Percentiles rank a stretch among this genome's conserved stretches.
These are phyloP conservation scores for Microcebus ravelobensis DNA, from an alignment of 2,113 vertebrate species.

Conservation along the genomic window DNA sequence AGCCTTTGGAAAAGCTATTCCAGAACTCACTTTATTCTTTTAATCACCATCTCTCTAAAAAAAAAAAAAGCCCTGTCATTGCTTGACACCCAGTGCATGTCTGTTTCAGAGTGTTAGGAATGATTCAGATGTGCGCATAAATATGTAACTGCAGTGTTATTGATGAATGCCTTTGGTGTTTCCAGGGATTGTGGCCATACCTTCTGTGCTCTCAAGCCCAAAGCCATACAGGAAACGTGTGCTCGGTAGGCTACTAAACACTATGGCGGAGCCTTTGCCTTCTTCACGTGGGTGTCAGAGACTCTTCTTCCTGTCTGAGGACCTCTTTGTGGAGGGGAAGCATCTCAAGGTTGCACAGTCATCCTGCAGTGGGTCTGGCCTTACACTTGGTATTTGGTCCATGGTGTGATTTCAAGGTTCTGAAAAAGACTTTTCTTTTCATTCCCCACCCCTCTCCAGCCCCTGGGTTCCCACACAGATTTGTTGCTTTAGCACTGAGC, in stretches of 20 bases:
- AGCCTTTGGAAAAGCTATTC: slow-evolving; percentile 53
- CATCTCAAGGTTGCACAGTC: background rate
- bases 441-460: background rate
- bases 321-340: background rate
- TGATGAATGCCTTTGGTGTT: slow-evolving; percentile 18
- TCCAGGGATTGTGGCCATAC: slow-evolving; percentile 36
- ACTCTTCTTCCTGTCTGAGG: slow-evolving; percentile 6
- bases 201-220: slow-evolving; percentile 29
- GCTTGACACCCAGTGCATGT: slow-evolving; percentile 37
- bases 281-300: slow-evolving; percentile 20
- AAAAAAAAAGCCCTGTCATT: slow-evolving; percentile 5
- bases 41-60: background rate
- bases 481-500: background rate
- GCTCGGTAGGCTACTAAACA: background rate
- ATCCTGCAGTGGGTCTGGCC: background rate
- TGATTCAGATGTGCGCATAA: slow-evolving; percentile 4
- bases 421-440: background rate
- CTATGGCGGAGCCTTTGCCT: background rate
- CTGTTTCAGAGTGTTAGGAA: slow-evolving; percentile 35
- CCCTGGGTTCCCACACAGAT: background rate
- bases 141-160: background rate
- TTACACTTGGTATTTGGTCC: background rate
- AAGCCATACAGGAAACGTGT: slow-evolving; percentile 62
- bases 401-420: background rate
- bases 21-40: slow-evolving; percentile 57